Percentiles rank a stretch among this genome's conserved stretches.
phyloP scores from a whole-genome alignment of 2,113 vertebrate species.

The Bolborhynchus lineola region DNA sequence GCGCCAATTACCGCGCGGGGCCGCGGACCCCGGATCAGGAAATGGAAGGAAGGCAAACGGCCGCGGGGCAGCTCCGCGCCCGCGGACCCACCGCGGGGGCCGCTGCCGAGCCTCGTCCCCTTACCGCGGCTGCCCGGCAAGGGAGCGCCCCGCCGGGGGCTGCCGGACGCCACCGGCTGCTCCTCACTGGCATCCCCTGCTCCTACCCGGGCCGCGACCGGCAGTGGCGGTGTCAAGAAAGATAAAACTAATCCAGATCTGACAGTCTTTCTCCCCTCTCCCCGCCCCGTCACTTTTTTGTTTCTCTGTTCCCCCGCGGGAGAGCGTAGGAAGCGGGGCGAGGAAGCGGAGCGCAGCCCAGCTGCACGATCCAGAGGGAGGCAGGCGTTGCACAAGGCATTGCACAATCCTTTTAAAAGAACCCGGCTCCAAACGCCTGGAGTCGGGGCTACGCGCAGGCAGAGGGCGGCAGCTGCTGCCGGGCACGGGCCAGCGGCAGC shows the following conservation, averaged over 20 bases:
- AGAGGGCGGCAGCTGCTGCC: conserved; percentile 20
- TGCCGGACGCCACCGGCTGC: not conserved
- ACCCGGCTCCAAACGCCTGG: not conserved
- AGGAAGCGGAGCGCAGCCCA: not conserved
- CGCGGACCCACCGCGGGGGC: not conserved
- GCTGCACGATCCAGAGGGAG: not conserved
- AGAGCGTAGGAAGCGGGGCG: not conserved
- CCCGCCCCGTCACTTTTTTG: not conserved
- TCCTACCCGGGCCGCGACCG: not conserved
- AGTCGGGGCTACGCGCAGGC: not conserved
- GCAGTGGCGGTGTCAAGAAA: not conserved
- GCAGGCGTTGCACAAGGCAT: not conserved
- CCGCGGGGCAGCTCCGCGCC: not conserved
- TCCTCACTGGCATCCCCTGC: not conserved
- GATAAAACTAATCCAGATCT: not conserved
- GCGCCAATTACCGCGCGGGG: conserved; percentile 65
- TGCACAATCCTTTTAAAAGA: not conserved
- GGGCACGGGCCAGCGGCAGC: not conserved
- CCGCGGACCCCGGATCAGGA: conserved; percentile 84
- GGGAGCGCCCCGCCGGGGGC: not conserved
- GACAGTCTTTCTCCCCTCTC: not conserved
- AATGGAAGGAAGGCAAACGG: conserved; percentile 53
- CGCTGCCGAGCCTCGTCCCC: not conserved
- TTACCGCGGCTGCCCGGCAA: not conserved
- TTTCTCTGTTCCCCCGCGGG: not conserved